Evolutionary conservation across 2,113 vertebrate genomes (phyloP).

Genomic region (Phocoena phocoena): DNA sequence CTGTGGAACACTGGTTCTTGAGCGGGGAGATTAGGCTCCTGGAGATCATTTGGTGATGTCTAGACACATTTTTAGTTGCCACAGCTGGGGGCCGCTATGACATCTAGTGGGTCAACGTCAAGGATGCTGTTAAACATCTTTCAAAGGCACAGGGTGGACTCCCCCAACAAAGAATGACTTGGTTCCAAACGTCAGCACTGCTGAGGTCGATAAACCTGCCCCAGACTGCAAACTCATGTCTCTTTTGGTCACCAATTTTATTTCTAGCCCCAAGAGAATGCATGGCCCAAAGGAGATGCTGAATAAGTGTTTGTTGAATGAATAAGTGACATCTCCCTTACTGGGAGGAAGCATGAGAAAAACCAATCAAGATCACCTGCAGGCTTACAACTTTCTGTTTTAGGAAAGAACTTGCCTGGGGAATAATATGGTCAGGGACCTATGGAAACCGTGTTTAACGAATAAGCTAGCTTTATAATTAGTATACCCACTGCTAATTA

Average conservation of each 20-base stretch:
- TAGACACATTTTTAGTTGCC: background rate
- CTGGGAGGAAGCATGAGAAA: background rate
- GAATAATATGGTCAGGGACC: background rate
- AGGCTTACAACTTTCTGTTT: background rate
- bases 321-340: background rate
- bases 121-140: background rate
- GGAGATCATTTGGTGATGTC: background rate
- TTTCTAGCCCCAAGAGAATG: background rate
- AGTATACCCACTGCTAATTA: background rate
- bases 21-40: rapidly evolving
- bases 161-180: background rate
- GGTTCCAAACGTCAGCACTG: background rate
- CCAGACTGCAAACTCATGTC: background rate
- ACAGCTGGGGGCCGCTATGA: background rate
- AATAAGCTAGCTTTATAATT: constrained; percentile 16
- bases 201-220: background rate
- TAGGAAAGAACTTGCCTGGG: constrained; percentile 20
- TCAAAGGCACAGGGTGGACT: background rate
- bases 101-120: background rate
- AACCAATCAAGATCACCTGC: background rate
- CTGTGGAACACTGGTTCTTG: background rate
- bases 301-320: background rate
- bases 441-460: background rate
- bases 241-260: background rate
- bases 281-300: background rate